Conservation (phyloP, 2,888 invertebrate genomes). For the Patella caerulea region DNA sequence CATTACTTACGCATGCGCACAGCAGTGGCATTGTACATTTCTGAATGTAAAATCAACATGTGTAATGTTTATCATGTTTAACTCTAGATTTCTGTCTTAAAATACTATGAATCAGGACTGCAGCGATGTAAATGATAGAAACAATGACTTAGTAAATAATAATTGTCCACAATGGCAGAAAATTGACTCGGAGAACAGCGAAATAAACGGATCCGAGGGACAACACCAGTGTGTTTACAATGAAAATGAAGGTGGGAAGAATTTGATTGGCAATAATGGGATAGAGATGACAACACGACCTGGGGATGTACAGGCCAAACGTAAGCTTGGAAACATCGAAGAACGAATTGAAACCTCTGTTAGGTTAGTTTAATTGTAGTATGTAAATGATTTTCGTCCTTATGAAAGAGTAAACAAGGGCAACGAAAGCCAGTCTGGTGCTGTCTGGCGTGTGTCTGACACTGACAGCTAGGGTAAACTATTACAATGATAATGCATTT, state of each 20-base stretch:
- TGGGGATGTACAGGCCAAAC: conserved; percentile 26
- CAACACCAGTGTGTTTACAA: conserved; percentile 24
- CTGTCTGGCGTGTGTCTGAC: conserved; percentile 25
- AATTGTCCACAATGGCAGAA: conserved; percentile 23
- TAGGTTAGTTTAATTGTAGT: conserved; percentile 37
- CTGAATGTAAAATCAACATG: conserved; percentile 40
- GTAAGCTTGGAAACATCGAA: conserved; percentile 48
- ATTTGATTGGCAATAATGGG: conserved; percentile 19
- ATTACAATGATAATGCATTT: background rate
- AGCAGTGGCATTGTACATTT: conserved; percentile 36
- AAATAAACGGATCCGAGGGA: conserved; percentile 14
- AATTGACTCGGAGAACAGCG: conserved; percentile 13
- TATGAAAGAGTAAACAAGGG: too few relatives aligned
- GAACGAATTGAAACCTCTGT: conserved; percentile 54
- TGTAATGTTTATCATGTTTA: conserved; percentile 33
- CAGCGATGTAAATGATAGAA: conserved; percentile 14
- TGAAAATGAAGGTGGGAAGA: conserved; percentile 12
- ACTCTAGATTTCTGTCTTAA: conserved; percentile 20
- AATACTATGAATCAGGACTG: conserved; percentile 25
- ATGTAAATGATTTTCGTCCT: too few relatives aligned
- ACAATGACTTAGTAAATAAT: conserved; percentile 25
- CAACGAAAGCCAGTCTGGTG: background rate
- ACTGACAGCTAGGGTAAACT: background rate
- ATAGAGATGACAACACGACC: conserved; percentile 18
- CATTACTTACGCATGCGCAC: conserved; percentile 18